Evolutionary conservation across 2,888 invertebrate genomes (phyloP), one percentile per base, ranked within the genome.

Genomic region (Panopea generosa): DNA sequence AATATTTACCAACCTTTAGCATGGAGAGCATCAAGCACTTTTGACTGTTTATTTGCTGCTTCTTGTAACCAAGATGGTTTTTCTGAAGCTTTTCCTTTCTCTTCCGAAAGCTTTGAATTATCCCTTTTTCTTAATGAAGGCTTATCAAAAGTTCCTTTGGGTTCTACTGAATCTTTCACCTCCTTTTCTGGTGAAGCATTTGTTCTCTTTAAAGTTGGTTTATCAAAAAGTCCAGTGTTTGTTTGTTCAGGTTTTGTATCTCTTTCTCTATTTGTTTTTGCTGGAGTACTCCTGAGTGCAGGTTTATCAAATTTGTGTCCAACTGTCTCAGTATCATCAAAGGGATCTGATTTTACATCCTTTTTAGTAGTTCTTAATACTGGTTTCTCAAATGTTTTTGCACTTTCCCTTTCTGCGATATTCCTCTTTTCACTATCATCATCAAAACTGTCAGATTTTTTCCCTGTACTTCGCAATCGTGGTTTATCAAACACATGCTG

Each of bases 1-100:
- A n/a, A n/a, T n/a, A n/a, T n/a, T n/a, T n/a, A n/a, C 33, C 50
- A 63, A 85, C 85, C 85, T 84, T 85, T 82, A n/a, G 79, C 27
- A 20, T 82, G 74, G 2, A 81, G 29, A 18, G 53, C 68, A 29
- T 81, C 82, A 18, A 79, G 50, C 53, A 72, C 83, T 57, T 83
- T 84, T 18, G 71, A 47, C 47, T 77, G 66, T 67, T 84, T 84
- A 22, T 68, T 71, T n/a, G 71, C 77, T 16, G 83, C 84, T 40
- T 66, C 66, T 49, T 83, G 79, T 33, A 79, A 53, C 82, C 81
- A 81, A 4, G 33, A 53, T 40, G 81, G 81, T 26, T 74, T 76
- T 3, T 73, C 76, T 1, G 50, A 2, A 7, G 38, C 61, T 27
- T 65, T 50, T 33, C 18, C 22, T 40, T 68, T 72, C 27, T 52